Conservation (phyloP, 2,888 invertebrate species). For the Pseudococcus viburni region DNA sequence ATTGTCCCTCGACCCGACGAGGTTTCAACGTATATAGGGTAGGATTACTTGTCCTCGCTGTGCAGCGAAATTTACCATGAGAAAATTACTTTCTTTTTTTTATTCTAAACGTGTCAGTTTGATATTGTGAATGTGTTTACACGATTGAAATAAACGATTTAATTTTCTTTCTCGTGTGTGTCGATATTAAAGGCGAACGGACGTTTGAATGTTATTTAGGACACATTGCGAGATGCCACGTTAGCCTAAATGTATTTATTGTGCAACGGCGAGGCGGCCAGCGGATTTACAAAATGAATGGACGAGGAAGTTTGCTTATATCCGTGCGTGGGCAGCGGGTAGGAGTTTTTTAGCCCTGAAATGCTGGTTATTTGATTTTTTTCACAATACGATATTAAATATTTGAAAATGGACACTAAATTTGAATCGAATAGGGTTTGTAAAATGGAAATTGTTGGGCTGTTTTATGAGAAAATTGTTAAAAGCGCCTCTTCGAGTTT, state of each 20-base stretch:
- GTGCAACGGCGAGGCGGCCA: neutral
- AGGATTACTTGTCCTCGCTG: neutral
- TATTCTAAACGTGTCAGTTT: slow-evolving; percentile 13
- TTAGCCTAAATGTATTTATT: slow-evolving; percentile 27
- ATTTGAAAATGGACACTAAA: neutral
- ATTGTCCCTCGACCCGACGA: neutral
- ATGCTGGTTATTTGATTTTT: too few species aligned
- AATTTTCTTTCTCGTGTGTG: slow-evolving; percentile 47
- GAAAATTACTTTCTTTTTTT: slow-evolving; percentile 11
- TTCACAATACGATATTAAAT: neutral
- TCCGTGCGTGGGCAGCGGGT: neutral
- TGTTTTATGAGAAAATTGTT: too few species aligned
- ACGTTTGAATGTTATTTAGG: slow-evolving; percentile 37
- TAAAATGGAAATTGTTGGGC: too few species aligned
- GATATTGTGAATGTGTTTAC: slow-evolving; percentile 44
- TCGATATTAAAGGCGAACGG: slow-evolving; percentile 48
- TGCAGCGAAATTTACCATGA: neutral
- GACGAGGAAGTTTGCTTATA: neutral
- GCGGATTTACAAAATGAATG: neutral
- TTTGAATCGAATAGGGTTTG: neutral
- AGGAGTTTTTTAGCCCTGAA: neutral
- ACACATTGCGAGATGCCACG: slow-evolving; percentile 4
- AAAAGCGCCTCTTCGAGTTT: too few species aligned
- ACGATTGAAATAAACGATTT: slow-evolving; percentile 45
- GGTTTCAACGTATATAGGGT: neutral